Evolutionary conservation across 1,140 invertebrate genomes (phyloP), one percentile per base, ranked within the genome.

Genomic region (Helicoverpa armigera): DNA sequence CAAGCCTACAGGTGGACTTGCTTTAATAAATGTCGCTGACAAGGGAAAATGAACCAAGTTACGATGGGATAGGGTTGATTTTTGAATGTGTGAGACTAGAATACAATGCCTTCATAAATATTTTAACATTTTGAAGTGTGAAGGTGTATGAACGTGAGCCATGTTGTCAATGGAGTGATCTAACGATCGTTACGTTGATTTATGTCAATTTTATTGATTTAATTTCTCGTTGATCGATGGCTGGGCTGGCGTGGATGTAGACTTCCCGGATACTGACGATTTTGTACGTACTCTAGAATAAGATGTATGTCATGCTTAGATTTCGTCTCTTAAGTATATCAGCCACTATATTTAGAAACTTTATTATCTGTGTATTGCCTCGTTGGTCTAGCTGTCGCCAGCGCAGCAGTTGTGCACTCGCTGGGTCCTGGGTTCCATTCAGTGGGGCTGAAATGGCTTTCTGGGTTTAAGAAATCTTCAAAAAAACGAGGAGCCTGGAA

Each of bases 151-250:
- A 80, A 58, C 35, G 76, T 74, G 76, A 74, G 58, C 29, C 10
- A 58, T n/a, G 48, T 53, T 80, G 78, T 73, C 78, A 83, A 65
- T 80, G 58, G 56, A 63, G 50, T 79, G 76, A 76, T 80, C n/a
- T 69, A 80, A 65, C 54, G 72, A 74, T 72, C 43, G 50, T 70
- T 76, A 63, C 3, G 29, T 80, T 83, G 72, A 76, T 80, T 83
- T 83, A 83, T 65, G 14, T 54, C 10, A 31, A 67, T 35, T 78
- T 67, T 43, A 67, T 75, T 61, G 11, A 61, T 50, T 75, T 14
- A 50, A 51, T 35, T 75, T 50, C 35, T 31, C 16, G 51, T n/a
- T 74, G 35, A 74, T 60, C 23, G n/a, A 48, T 74, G 50, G 43
- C 11, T n/a, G 13, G 16, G 18, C 9, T 70, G 12, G 23, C 16